A percentile compares a stretch with the other conserved stretches of the same genome.
Evolutionary conservation across 2,888 invertebrate genomes (phyloP).

Genomic region (Zygogramma bicolorata): DNA sequence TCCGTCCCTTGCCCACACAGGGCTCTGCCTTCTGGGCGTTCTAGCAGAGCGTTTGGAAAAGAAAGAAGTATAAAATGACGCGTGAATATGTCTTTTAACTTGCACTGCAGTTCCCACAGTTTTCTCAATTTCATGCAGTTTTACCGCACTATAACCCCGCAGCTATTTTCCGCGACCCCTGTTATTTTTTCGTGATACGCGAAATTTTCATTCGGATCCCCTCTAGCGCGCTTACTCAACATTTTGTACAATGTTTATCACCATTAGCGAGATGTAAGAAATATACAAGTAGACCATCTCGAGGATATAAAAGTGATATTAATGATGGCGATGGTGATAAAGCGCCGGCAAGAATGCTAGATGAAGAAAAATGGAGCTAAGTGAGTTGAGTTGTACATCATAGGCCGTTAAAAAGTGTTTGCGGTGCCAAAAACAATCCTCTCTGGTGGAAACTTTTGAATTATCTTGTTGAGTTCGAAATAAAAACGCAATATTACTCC

Average conservation of each 20-base stretch:
- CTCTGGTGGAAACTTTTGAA: neutral
- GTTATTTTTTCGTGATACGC: constrained; percentile 42
- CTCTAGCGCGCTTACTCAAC: constrained; percentile 59
- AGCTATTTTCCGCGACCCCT: constrained; percentile 12
- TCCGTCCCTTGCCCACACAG: no score
- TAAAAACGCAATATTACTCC: neutral
- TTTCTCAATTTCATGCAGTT: no score
- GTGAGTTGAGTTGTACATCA: constrained; percentile 57
- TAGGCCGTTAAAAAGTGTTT: constrained; percentile 48
- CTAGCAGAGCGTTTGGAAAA: no score
- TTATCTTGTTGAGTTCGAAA: neutral
- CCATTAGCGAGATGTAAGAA: constrained; percentile 66
- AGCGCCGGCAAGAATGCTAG: constrained; percentile 59
- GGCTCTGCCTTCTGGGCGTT: no score
- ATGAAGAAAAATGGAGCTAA: constrained; percentile 65
- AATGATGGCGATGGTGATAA: constrained; percentile 66
- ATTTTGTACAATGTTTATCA: constrained; percentile 68
- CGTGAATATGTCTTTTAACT: no score
- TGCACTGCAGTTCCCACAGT: neutral
- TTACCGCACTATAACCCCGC: constrained; percentile 1
- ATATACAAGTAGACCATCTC: constrained; percentile 66
- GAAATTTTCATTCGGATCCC: constrained; percentile 55
- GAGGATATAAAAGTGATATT: constrained; percentile 69
- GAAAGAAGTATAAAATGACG: no score
- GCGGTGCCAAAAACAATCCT: constrained; percentile 17